phyloP scores from a whole-genome alignment of 1,140 invertebrate genomes.

The Pissodes strobi region DNA sequence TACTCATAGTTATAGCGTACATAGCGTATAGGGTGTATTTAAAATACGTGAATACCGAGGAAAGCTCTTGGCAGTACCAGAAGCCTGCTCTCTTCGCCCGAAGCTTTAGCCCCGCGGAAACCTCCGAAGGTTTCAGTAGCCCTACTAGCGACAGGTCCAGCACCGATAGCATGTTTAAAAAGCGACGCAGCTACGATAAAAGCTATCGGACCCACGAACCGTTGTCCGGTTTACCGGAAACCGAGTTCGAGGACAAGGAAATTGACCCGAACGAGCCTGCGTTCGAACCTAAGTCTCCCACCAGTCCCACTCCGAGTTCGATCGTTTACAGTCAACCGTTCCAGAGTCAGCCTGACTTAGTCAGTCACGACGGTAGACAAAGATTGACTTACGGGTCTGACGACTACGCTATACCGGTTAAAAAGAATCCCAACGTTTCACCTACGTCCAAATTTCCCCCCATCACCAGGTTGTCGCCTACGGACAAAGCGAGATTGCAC shows the following conservation, averaged over 20 bases:
- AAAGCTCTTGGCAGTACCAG: constrained; percentile 41
- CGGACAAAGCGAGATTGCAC: constrained; percentile 20
- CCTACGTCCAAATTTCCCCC: constrained; percentile 5
- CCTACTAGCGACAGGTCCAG: constrained; percentile 36
- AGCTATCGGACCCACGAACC: constrained; percentile 83
- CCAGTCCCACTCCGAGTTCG: constrained; percentile 31
- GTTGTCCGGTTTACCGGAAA: constrained; percentile 71
- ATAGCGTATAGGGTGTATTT: constrained; percentile 67
- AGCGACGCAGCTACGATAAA: constrained; percentile 73
- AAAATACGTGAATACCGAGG: constrained; percentile 58
- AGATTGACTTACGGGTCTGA: constrained; percentile 37
- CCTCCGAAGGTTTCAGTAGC: constrained; percentile 38
- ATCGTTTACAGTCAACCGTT: constrained; percentile 30
- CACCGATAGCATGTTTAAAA: constrained; percentile 58
- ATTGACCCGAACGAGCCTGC: constrained; percentile 62
- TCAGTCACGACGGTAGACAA: constrained; percentile 4
- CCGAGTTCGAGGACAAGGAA: constrained; percentile 78
- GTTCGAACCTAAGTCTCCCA: constrained; percentile 32
- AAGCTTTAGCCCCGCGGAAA: constrained; percentile 33
- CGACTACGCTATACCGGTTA: constrained; percentile 39
- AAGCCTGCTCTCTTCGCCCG: constrained; percentile 6
- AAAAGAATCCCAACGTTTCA: constrained; percentile 10
- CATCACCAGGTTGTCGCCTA: neutral
- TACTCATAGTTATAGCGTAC: constrained; percentile 72
- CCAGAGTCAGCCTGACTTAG: constrained; percentile 23